Conservation (phyloP, 2,888 invertebrate genomes). For the Leucoma salicis region DNA sequence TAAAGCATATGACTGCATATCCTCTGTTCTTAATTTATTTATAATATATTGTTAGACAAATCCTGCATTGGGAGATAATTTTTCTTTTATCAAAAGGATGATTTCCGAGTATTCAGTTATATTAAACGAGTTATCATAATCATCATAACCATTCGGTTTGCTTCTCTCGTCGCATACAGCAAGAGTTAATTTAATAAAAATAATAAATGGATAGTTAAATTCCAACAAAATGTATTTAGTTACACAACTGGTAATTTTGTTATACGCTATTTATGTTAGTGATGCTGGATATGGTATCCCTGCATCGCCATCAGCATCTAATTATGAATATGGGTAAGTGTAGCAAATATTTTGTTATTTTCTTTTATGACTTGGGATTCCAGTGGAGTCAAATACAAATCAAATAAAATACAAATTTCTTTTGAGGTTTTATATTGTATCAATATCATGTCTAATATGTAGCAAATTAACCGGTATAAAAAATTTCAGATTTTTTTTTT, state of each 20-base stretch:
- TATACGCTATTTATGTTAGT: conserved; percentile 47
- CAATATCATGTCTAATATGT: no score
- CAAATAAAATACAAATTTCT: no score
- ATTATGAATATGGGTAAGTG: conserved; percentile 47
- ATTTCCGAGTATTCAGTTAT: conserved; percentile 52
- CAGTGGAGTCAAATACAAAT: no score
- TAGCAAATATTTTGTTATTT: no score
- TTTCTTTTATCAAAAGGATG: conserved; percentile 50
- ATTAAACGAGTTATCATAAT: conserved; percentile 42
- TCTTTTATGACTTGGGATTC: no score
- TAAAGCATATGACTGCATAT: conserved; percentile 21
- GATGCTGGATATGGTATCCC: conserved; percentile 54
- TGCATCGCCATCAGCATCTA: conserved; percentile 25
- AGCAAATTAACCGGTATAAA: no score
- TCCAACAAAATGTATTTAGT: conserved; percentile 46
- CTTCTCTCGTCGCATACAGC: conserved; percentile 49
- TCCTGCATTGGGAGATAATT: conserved; percentile 40
- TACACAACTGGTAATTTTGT: conserved; percentile 48
- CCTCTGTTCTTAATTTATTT: conserved; percentile 16
- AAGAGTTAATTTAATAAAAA: conserved; percentile 24
- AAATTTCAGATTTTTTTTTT: no score
- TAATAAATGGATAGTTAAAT: conserved; percentile 40
- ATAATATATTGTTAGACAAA: conserved; percentile 26
- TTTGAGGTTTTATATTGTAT: no score
- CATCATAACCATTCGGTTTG: conserved; percentile 43